Conservation (phyloP, 2,888 invertebrate genomes). For the Rhagonycha lutea region DNA sequence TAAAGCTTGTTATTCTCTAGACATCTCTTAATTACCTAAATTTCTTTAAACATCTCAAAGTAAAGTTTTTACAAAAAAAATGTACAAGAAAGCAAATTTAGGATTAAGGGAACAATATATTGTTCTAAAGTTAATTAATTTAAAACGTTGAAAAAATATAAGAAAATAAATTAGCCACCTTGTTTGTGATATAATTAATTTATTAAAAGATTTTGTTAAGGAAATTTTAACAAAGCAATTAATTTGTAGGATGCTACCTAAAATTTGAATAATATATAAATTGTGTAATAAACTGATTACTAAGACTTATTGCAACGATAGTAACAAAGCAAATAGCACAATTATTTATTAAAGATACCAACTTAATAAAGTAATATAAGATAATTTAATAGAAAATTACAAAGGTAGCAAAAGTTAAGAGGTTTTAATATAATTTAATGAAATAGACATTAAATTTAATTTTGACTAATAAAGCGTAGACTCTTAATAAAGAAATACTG, state of each 20-base stretch:
- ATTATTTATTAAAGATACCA: neutral
- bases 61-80: neutral
- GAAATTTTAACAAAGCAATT: neutral
- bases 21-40: neutral
- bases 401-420: neutral
- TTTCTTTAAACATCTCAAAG: neutral
- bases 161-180: neutral
- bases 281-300: neutral
- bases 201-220: neutral
- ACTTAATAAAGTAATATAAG: neutral
- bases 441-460: slow-evolving; percentile 25
- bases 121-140: neutral
- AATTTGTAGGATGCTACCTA: neutral
- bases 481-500: slow-evolving; percentile 25
- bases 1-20: neutral
- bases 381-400: neutral
- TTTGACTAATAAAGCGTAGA: slow-evolving; percentile 24
- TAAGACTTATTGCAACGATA: neutral
- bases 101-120: neutral
- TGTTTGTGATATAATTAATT: neutral
- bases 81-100: neutral
- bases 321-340: neutral
- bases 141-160: neutral
- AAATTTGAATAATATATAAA: neutral
- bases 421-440: slow-evolving; percentile 24